Percentiles rank a stretch among this genome's conserved stretches.
These are phyloP conservation scores for Hybos culiciformis DNA, from an alignment of 2,888 invertebrate species.

Conservation along the genomic window DNA sequence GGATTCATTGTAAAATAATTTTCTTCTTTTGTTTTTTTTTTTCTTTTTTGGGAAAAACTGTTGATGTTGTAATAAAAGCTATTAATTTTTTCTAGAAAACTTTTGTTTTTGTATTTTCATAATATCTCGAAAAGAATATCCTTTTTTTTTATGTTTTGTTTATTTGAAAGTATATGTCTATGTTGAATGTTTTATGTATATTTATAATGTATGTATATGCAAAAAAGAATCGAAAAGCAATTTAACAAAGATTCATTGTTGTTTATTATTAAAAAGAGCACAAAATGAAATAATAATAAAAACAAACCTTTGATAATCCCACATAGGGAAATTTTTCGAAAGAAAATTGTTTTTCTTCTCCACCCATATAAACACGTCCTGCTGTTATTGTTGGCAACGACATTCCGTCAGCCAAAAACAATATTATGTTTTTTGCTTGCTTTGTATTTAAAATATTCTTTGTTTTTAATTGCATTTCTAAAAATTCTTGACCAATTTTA, in stretches of 20 bases:
- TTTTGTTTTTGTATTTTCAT: too few relatives aligned
- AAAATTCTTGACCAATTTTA: slow-evolving; percentile 34
- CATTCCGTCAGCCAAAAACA: slow-evolving; percentile 77
- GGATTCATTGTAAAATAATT: too few relatives aligned
- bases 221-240: not conserved
- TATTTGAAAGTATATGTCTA: not conserved
- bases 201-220: not conserved
- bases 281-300: not conserved
- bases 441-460: slow-evolving; percentile 28
- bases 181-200: not conserved
- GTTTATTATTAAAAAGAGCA: not conserved
- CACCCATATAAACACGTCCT: slow-evolving; percentile 61
- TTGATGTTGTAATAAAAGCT: too few relatives aligned
- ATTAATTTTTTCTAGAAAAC: too few relatives aligned
- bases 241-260: not conserved
- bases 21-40: too few relatives aligned
- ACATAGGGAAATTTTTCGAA: slow-evolving; percentile 67
- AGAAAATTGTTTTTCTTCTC: slow-evolving; percentile 57
- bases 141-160: not conserved
- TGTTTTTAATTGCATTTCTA: slow-evolving; percentile 30
- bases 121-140: not conserved
- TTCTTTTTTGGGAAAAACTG: too few relatives aligned
- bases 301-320: slow-evolving; percentile 56
- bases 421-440: slow-evolving; percentile 46
- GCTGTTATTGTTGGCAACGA: slow-evolving; percentile 71